Percentiles rank a stretch among this genome's conserved stretches.
phyloP scores from a whole-genome alignment of 2,113 vertebrate species.

The Chionis minor region DNA sequence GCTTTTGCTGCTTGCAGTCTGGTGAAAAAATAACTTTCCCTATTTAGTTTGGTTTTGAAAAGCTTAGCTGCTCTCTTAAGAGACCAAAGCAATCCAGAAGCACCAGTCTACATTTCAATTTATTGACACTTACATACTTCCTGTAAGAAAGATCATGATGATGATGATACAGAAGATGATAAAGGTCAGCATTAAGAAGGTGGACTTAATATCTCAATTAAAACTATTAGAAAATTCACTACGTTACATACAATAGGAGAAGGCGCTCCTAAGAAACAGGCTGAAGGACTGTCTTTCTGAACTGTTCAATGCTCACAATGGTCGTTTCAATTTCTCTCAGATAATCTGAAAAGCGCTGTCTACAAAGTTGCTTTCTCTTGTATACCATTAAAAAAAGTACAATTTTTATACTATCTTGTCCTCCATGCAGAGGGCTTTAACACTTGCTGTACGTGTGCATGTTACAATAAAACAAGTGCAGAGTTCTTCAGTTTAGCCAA shows the following conservation, averaged over 20 bases:
- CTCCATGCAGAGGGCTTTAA: accelerated
- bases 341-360: neutral
- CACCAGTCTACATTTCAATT: neutral
- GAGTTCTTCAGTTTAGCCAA: neutral
- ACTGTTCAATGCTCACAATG: neutral
- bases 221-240: neutral
- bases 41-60: neutral
- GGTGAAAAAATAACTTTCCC: neutral
- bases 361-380: neutral
- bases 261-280: neutral
- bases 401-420: neutral
- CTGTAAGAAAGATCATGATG: neutral
- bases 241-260: neutral
- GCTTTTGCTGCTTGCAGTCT: neutral
- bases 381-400: neutral
- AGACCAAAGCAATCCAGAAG: neutral
- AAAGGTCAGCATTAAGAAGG: neutral
- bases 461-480: neutral
- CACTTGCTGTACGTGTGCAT: neutral
- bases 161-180: neutral
- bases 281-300: neutral
- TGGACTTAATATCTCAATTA: neutral
- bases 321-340: neutral
- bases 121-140: neutral
- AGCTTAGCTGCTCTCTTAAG: neutral